Evolutionary conservation across 2,113 vertebrate species (phyloP).

Genomic region (Mus pahari): DNA sequence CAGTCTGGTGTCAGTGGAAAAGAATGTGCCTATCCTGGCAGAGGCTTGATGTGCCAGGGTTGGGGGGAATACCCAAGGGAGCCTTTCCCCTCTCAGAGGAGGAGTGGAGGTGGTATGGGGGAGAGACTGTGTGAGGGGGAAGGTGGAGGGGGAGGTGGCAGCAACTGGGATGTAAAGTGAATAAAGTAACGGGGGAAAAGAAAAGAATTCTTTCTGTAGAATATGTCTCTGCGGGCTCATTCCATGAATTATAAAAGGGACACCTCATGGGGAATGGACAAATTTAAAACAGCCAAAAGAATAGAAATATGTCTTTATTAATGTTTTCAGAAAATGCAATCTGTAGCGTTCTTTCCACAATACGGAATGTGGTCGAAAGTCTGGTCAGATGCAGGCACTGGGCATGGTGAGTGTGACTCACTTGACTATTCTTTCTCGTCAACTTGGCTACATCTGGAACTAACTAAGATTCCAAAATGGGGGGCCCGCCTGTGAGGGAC

Average conservation of each 20-base stretch:
- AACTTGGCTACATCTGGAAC: not conserved
- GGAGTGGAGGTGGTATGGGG: no score
- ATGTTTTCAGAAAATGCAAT: not conserved
- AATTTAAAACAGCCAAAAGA: not conserved
- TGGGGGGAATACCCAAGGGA: no score
- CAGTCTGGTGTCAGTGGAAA: no score
- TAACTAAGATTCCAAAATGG: not conserved
- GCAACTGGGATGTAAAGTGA: no score
- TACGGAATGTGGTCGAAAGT: not conserved
- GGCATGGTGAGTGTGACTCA: not conserved
- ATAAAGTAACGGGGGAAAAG: no score
- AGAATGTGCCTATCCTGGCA: no score
- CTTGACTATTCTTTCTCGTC: not conserved
- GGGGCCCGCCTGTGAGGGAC: not conserved
- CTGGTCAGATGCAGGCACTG: not conserved
- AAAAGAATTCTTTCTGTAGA: not conserved
- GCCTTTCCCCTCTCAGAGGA: no score
- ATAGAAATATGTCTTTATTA: not conserved
- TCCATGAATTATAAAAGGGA: not conserved
- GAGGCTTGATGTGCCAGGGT: no score
- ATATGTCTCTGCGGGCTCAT: not conserved
- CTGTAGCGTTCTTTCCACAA: not conserved
- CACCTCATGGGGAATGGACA: no score
- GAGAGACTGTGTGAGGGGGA: no score
- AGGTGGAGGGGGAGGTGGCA: no score